Evolutionary conservation across 2,888 invertebrate genomes (phyloP), one percentile per base, ranked within the genome.

Genomic region (Pterobdella sp.): DNA sequence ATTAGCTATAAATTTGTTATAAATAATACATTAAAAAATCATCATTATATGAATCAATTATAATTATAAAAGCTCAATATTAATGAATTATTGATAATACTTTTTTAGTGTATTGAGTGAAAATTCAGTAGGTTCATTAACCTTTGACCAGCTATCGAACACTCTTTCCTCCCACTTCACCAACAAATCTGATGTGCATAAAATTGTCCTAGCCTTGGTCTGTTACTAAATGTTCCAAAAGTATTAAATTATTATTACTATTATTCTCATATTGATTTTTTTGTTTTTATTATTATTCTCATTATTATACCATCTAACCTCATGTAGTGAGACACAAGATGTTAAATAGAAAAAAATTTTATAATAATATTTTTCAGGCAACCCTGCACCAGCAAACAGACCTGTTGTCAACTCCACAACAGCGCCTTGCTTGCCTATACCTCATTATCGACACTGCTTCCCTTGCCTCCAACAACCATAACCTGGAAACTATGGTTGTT

Each of bases 81-180:
- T n/a, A n/a, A n/a, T n/a, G n/a, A n/a, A n/a, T n/a, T n/a, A n/a
- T n/a, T n/a, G n/a, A n/a, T n/a, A n/a, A n/a, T n/a, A n/a, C n/a
- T n/a, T n/a, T n/a, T n/a, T n/a, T n/a, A 56, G 60, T 22, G 60
- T 56, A 22, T 26, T 56, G n/a, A 56, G 60, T 56, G 60, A 56
- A 26, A 56, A 3, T 18, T 56, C 60, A 56, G 60, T n/a, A 22
- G 26, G 60, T n/a, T 26, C 10, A 14, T 26, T 22, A 14, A 56
- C 60, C 7, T 56, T 56, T 56, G 60, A 56, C n/a, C 60, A 56
- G n/a, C 60, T 56, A 22, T 7, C 60, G 3, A 14, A 3, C n/a
- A 14, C n/a, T 7, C 60, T 56, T 26, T 26, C 7, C n/a, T 26
- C 18, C 7, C 60, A 56, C 60, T n/a, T 56, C n/a, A 22, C 60